Evolutionary conservation across 2,888 invertebrate genomes (phyloP).

Genomic region (Diaperis boleti): DNA sequence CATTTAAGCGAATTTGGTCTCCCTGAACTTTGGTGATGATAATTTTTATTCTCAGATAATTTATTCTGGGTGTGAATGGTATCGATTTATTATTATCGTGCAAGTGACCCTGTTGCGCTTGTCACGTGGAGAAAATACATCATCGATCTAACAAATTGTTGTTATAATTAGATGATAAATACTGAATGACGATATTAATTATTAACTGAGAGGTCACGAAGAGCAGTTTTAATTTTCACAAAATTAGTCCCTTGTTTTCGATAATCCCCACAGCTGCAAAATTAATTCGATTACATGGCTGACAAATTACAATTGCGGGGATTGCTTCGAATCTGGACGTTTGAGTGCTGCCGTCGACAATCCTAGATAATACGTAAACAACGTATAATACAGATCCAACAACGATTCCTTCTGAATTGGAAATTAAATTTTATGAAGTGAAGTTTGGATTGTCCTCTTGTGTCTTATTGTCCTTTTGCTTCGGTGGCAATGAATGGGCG

Average conservation of each 20-base stretch:
- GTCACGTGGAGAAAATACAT: not conserved
- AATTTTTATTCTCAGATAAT: too few species aligned
- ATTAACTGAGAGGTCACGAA: too few species aligned
- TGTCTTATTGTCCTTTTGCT: constrained; percentile 53
- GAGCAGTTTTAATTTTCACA: too few species aligned
- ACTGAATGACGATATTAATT: too few species aligned
- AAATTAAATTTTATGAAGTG: constrained; percentile 36
- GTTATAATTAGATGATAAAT: not conserved
- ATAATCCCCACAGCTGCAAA: not conserved
- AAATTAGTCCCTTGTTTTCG: not conserved
- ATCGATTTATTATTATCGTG: not conserved
- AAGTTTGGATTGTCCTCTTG: constrained; percentile 40
- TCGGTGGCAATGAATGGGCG: constrained; percentile 56
- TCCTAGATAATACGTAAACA: constrained; percentile 21
- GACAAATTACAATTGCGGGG: not conserved
- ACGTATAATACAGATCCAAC: constrained; percentile 23
- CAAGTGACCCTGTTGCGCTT: not conserved
- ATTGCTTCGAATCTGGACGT: not conserved
- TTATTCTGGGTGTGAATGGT: not conserved
- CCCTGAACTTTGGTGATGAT: too few species aligned
- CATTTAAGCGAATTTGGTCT: not conserved
- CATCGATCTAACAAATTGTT: not conserved
- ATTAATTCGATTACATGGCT: not conserved
- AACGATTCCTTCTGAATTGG: constrained; percentile 24
- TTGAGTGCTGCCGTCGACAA: constrained; percentile 7